A percentile compares a stretch with the other conserved stretches of the same genome.
phyloP scores from a whole-genome alignment of 2,888 invertebrate species.

The Helobdella robusta region DNA sequence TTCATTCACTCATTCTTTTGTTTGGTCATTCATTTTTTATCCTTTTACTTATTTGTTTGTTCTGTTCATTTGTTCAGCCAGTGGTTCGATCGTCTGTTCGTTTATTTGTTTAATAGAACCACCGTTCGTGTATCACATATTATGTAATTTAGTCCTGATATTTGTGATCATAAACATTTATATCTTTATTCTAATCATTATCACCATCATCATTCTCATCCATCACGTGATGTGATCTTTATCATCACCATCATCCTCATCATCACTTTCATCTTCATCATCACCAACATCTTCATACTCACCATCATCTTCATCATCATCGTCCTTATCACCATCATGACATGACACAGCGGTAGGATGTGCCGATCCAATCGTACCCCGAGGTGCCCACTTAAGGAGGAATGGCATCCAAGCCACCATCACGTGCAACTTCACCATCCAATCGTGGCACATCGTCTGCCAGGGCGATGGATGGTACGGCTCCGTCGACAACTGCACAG shows the following conservation, averaged over 20 bases:
- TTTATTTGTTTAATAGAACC: neutral
- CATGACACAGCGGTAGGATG: conserved; percentile 32
- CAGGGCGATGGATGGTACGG: conserved; percentile 33
- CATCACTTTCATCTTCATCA: conserved; percentile 8
- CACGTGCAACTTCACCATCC: conserved; percentile 32
- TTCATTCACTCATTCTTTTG: neutral
- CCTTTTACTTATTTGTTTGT: neutral
- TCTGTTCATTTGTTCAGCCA: neutral
- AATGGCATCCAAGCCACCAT: conserved; percentile 31
- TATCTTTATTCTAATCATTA: neutral
- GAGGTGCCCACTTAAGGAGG: conserved; percentile 30
- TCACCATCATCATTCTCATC: neutral
- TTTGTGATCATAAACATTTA: neutral
- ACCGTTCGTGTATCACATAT: neutral
- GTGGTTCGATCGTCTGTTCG: neutral
- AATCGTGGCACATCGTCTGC: conserved; percentile 33
- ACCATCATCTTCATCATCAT: neutral
- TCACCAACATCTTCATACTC: neutral
- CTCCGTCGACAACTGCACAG: conserved; percentile 30
- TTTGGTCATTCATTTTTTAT: neutral
- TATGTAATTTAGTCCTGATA: too few relatives aligned
- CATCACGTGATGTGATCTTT: neutral
- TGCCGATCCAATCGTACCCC: conserved; percentile 31
- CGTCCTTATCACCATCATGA: neutral
- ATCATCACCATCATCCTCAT: conserved; percentile 11